Conservation (phyloP, 2,113 vertebrate genomes). For the Albula glossodonta region DNA sequence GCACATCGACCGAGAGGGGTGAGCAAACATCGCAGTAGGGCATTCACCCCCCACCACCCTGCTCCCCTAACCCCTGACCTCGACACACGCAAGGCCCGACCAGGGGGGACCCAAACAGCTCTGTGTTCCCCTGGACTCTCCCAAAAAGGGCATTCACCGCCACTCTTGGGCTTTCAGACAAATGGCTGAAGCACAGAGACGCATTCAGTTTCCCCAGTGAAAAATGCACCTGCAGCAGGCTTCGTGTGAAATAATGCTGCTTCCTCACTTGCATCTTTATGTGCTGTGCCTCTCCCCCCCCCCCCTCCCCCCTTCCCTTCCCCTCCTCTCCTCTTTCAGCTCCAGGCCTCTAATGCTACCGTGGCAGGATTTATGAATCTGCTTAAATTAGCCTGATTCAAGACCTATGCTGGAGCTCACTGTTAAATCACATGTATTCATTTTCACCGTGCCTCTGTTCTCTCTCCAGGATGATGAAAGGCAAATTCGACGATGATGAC, state of each 20-base stretch:
- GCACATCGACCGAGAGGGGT: slow-evolving; percentile 94
- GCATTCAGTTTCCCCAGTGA: background rate
- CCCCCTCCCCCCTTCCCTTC: background rate
- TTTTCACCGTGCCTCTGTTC: slow-evolving; percentile 7
- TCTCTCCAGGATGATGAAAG: slow-evolving; percentile 82
- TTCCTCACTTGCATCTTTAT: background rate
- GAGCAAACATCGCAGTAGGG: slow-evolving; percentile 51
- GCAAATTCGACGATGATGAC: slow-evolving; percentile 84
- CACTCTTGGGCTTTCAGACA: background rate
- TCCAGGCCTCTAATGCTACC: background rate
- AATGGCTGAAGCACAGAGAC: background rate
- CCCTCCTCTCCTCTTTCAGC: background rate
- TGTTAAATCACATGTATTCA: background rate
- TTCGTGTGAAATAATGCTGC: background rate
- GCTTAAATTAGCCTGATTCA: background rate
- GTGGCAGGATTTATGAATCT: background rate
- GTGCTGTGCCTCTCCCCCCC: too few species aligned
- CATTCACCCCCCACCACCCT: background rate
- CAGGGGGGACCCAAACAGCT: background rate
- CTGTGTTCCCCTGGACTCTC: background rate
- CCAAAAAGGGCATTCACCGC: background rate
- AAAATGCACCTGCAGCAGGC: background rate
- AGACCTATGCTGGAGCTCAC: background rate
- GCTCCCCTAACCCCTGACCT: too few species aligned
- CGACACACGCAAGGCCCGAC: too few species aligned